These are phyloP conservation scores for Amphipoea oculea DNA, from an alignment of 2,888 invertebrate species.

Conservation along the genomic window DNA sequence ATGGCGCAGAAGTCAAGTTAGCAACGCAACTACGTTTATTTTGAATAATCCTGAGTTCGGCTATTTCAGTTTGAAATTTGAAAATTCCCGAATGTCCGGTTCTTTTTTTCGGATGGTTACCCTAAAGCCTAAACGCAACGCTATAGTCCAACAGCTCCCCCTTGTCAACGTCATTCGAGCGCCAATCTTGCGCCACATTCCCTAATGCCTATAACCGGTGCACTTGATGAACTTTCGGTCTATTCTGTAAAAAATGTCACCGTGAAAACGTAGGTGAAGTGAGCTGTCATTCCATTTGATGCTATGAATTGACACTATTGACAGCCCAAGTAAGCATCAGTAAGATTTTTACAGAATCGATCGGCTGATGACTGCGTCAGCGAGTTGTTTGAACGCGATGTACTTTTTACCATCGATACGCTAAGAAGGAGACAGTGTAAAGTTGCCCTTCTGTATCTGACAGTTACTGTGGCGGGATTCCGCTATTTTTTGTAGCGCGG, in stretches of 20 bases:
- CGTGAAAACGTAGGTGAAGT: too few species aligned
- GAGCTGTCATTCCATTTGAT: too few species aligned
- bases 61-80: background rate
- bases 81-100: background rate
- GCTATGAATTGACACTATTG: too few species aligned
- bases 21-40: background rate
- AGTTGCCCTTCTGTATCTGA: conserved; percentile 34
- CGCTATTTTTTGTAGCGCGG: conserved; percentile 64
- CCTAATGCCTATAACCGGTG: background rate
- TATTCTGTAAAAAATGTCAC: too few species aligned
- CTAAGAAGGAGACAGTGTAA: background rate
- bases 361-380: background rate
- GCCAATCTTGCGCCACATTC: background rate
- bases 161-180: too few species aligned
- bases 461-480: conserved; percentile 29
- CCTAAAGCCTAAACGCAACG: background rate
- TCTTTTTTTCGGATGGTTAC: background rate
- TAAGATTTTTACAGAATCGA: too few species aligned
- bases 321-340: too few species aligned
- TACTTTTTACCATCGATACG: background rate
- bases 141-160: background rate
- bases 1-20: conserved; percentile 24
- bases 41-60: background rate
- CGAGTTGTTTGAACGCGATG: background rate
- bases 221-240: background rate